Evolutionary conservation across 2,797 vertebrate genomes (phyloP).

Genomic region (Mus spretus): DNA sequence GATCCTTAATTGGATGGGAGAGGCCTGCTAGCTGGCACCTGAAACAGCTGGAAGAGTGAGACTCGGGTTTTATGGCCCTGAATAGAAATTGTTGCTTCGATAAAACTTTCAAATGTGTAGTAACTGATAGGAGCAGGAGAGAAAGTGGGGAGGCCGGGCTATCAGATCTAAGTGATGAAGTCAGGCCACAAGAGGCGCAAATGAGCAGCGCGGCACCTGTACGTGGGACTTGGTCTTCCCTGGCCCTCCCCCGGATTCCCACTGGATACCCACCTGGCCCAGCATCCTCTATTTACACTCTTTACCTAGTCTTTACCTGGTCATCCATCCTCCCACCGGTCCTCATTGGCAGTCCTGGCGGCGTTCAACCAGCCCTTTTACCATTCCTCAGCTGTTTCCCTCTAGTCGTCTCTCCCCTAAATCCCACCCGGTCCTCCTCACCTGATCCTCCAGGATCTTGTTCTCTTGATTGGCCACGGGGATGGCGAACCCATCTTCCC

Average conservation of each 20-base stretch:
- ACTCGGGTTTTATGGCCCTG: neutral
- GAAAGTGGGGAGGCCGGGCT: neutral
- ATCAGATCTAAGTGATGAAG: neutral
- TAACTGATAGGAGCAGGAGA: neutral
- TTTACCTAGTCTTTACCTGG: neutral
- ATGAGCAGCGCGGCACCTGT: neutral
- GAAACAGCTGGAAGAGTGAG: neutral
- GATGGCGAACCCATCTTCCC: constrained; percentile 93
- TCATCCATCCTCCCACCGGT: neutral
- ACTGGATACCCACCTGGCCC: neutral
- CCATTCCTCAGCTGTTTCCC: neutral
- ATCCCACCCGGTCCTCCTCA: constrained; percentile 82
- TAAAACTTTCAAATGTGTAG: neutral
- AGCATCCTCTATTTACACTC: neutral
- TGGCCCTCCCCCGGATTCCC: neutral
- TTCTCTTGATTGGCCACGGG: constrained; percentile 93
- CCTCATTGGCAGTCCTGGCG: neutral
- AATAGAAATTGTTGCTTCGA: neutral
- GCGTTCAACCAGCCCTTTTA: neutral
- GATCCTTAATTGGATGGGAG: neutral
- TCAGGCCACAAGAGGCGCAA: neutral
- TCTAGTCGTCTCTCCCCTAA: neutral
- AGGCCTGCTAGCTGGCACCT: neutral
- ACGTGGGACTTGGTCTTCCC: too few relatives aligned
- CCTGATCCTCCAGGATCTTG: constrained; percentile 92